phyloP scores from a whole-genome alignment of 2,888 invertebrate species.

The Trissonchulus sp. region DNA sequence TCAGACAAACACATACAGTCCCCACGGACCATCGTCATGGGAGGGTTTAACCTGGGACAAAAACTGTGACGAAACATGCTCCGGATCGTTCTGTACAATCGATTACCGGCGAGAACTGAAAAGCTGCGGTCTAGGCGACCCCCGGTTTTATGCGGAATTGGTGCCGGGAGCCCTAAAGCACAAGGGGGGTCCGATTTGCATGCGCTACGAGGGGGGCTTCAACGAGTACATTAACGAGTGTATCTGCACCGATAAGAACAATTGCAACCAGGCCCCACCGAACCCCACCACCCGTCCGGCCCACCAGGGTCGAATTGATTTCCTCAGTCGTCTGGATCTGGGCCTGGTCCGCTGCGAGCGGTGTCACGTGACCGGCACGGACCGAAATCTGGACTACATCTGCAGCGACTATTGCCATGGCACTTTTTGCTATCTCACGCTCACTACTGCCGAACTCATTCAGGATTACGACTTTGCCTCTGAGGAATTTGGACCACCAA shows the following conservation, averaged over 20 bases:
- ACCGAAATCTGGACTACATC: background rate
- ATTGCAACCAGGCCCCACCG: background rate
- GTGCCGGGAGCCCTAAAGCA: constrained; percentile 4
- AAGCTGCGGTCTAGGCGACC: constrained; percentile 7
- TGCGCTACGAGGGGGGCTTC: constrained; percentile 19
- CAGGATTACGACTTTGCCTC: constrained; percentile 22
- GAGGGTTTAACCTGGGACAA: background rate
- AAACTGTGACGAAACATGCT: background rate
- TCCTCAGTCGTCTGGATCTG: no score
- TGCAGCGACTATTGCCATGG: constrained; percentile 5
- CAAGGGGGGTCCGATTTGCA: background rate
- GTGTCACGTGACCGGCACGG: background rate
- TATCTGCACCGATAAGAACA: background rate
- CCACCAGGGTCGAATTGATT: no score
- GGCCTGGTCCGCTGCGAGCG: background rate
- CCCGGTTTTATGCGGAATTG: constrained; percentile 21
- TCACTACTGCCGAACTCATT: constrained; percentile 15
- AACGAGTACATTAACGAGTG: background rate
- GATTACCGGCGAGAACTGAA: background rate
- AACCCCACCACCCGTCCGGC: background rate
- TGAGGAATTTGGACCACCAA: constrained; percentile 19
- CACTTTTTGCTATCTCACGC: constrained; percentile 7
- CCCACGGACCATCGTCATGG: no score
- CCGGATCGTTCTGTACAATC: background rate
- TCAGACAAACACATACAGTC: background rate